These are phyloP conservation scores for Cochlearius cochlearius DNA, from an alignment of 2,113 vertebrate species.

Conservation along the genomic window DNA sequence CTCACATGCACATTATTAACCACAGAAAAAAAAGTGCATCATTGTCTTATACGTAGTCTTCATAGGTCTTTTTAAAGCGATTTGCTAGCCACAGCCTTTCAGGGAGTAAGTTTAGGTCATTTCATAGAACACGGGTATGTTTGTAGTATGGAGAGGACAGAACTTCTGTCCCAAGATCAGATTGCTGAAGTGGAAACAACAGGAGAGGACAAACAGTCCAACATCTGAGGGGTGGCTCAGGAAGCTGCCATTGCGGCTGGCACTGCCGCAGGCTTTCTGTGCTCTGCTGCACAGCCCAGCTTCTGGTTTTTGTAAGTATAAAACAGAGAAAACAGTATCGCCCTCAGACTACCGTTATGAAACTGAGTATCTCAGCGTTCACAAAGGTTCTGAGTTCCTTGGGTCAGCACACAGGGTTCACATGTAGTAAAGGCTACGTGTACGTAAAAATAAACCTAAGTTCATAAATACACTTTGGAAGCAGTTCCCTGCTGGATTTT, in stretches of 20 bases:
- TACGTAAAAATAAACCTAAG: background rate
- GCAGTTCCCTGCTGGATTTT: background rate
- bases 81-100: background rate
- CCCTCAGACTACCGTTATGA: background rate
- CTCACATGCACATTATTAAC: background rate
- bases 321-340: background rate
- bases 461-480: slow-evolving; percentile 39
- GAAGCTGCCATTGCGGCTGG: background rate
- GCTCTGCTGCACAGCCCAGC: background rate
- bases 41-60: background rate
- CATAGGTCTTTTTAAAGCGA: background rate
- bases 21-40: background rate
- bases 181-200: background rate
- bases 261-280: background rate
- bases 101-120: background rate
- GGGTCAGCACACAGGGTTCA: background rate
- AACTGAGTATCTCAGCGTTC: background rate
- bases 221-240: background rate
- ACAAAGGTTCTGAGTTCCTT: background rate
- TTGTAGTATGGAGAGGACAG: background rate
- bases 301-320: background rate
- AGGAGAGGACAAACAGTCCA: background rate
- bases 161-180: background rate
- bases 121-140: background rate
- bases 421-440: background rate